Percentiles rank a stretch among this genome's conserved stretches.
phyloP scores from a whole-genome alignment of 1,140 invertebrate genomes.

The Rhagoletis zephyria region DNA sequence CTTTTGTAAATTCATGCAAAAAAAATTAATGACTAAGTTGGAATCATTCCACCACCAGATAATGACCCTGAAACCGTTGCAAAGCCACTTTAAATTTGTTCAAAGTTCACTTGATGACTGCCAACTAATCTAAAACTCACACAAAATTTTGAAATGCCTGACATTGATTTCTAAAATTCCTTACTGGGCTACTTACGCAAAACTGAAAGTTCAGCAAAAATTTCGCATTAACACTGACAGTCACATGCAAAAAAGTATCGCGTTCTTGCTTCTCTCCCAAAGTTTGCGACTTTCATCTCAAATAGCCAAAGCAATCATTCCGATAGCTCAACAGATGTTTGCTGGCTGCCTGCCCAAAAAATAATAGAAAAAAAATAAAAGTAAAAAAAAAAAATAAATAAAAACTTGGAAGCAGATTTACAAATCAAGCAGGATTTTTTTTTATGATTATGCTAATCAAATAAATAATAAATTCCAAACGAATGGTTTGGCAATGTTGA shows the following conservation, averaged over 20 bases:
- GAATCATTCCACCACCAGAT: too few relatives aligned
- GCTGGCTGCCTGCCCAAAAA: background rate
- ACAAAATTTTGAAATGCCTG: background rate
- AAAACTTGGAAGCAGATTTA: conserved; percentile 63
- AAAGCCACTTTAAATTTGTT: too few relatives aligned
- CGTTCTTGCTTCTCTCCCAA: background rate
- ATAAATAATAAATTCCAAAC: conserved; percentile 69
- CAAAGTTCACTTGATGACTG: too few relatives aligned
- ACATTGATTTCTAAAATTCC: background rate
- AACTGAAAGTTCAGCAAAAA: too few relatives aligned
- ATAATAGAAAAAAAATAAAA: background rate
- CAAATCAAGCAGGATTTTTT: conserved; percentile 69
- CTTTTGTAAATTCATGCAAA: too few relatives aligned
- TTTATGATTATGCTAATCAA: conserved; percentile 71
- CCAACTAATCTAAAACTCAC: background rate
- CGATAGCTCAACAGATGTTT: conserved; percentile 21
- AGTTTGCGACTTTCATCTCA: background rate
- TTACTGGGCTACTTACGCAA: too few relatives aligned
- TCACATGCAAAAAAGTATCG: background rate
- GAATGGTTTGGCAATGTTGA: conserved; percentile 52
- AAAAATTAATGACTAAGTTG: too few relatives aligned
- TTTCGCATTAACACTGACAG: too few relatives aligned
- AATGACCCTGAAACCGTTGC: too few relatives aligned
- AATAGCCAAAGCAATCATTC: background rate
- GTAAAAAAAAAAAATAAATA: background rate